Evolutionary conservation across 2,113 vertebrate species (phyloP), one percentile per base, ranked within the genome.

Genomic region (Paradisaea rubra): DNA sequence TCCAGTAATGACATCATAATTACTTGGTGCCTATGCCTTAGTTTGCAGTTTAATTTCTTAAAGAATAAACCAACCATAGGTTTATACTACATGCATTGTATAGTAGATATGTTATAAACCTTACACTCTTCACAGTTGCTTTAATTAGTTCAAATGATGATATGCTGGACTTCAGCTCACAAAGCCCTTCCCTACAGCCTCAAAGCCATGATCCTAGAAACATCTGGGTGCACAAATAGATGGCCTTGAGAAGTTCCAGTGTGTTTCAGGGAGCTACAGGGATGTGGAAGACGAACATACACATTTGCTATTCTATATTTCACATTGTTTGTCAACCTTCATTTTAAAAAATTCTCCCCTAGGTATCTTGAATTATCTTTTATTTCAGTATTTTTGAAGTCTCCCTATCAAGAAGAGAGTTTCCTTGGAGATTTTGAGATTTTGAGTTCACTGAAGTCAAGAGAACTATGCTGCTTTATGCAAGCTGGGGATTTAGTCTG

Each of bases 311-410:
- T 57, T 92, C 61, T 45, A 3, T 84, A 81, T 88, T 93, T 92
- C 53, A 47, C 53, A 31, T 24, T 76, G 76, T 91, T 95, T 81
- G 72, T 71, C 80, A 72, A 77, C 74, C 37, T 77, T 65, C 6
- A 31, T 88, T 76, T 71, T 70, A 52, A 79, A 91, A 92, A 88
- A 90, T 65, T 89, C 25, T 96, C 82, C 56, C 53, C 56, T 44
- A 71, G 63, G 68, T 95, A 83, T 85, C 70, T 94, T 12, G 9
- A 92, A 76, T 81, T 89, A 90, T 86, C 74, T 93, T 83, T 93
- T 81, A 70, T 91, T 95, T 91, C 91, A 91, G 81, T 90, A 90
- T 92, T 95, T 95, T 93, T 44, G 65, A 95, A 97, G 52, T 44
- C 28, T 89, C 56, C 68, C 42, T 89, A 89, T 94, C 68, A 91